Evolutionary conservation across 2,113 vertebrate species (phyloP).

Genomic region (Microcebus murinus): DNA sequence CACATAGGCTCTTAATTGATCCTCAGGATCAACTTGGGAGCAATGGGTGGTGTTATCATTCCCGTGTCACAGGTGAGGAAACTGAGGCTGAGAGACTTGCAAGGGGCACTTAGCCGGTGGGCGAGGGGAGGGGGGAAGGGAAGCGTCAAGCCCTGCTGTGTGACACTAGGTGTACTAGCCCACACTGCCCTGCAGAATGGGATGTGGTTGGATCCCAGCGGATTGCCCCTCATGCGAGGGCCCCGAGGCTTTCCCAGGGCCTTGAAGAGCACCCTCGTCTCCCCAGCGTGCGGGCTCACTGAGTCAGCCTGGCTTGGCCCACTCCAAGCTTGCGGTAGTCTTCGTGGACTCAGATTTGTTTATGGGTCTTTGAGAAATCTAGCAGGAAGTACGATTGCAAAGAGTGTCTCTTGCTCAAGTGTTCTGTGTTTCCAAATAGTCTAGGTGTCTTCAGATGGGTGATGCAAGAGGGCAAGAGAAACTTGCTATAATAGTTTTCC

Average conservation of each 20-base stretch:
- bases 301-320: not conserved
- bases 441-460: slow-evolving; percentile 53
- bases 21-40: not conserved
- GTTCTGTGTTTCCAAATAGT: slow-evolving; percentile 48
- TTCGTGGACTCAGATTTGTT: slow-evolving; percentile 72
- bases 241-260: not conserved
- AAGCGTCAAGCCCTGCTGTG: not conserved
- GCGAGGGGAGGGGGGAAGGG: not conserved
- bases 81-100: not conserved
- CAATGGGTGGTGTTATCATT: not conserved
- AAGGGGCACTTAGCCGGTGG: not conserved
- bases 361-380: slow-evolving; percentile 49
- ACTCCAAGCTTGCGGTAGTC: not conserved
- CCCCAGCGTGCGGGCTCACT: not conserved
- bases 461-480: slow-evolving; percentile 44
- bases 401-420: slow-evolving; percentile 59
- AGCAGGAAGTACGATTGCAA: slow-evolving; percentile 61
- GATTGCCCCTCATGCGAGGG: accelerated
- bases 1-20: not conserved
- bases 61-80: not conserved
- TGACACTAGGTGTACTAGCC: not conserved
- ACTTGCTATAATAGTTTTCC: not conserved
- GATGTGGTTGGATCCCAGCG: no score
- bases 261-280: not conserved
- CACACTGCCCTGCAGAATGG: not conserved